phyloP scores from a whole-genome alignment of 2,888 invertebrate species.

The Tipula helvola region DNA sequence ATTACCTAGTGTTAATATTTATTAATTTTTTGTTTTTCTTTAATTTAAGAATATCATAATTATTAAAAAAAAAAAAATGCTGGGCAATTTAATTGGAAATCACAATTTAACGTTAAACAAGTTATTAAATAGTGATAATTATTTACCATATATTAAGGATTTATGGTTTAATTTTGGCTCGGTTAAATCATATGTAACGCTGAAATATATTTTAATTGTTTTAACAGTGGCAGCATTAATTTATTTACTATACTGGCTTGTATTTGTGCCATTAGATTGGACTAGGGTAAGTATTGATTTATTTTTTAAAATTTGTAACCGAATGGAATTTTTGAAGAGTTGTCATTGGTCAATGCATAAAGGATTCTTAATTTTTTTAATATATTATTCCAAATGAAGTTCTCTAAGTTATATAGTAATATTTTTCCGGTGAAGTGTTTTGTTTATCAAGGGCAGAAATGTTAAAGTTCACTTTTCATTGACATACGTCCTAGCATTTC shows the following conservation, averaged over 20 bases:
- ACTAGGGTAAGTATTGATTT: constrained; percentile 21
- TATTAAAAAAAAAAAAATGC: background rate
- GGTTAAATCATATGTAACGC: background rate
- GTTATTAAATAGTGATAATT: background rate
- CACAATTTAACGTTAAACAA: background rate
- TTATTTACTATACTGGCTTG: constrained; percentile 22
- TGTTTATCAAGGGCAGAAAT: too few relatives aligned
- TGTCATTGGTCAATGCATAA: too few relatives aligned
- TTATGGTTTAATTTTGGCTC: background rate
- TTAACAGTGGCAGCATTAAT: background rate
- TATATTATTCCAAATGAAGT: too few relatives aligned
- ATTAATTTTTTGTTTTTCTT: background rate
- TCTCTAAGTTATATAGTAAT: too few relatives aligned
- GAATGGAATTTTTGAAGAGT: too few relatives aligned
- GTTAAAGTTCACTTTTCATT: too few relatives aligned
- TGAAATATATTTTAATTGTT: background rate
- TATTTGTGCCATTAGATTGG: constrained; percentile 24
- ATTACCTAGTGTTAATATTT: background rate
- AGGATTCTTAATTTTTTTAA: too few relatives aligned
- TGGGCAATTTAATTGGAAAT: background rate
- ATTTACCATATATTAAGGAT: background rate
- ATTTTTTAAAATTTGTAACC: too few relatives aligned
- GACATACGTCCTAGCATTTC: too few relatives aligned
- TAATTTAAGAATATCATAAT: background rate
- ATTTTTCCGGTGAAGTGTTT: too few relatives aligned